Evolutionary conservation across 2,888 invertebrate genomes (phyloP), one percentile per base, ranked within the genome.

Genomic region (Lithosia quadra): DNA sequence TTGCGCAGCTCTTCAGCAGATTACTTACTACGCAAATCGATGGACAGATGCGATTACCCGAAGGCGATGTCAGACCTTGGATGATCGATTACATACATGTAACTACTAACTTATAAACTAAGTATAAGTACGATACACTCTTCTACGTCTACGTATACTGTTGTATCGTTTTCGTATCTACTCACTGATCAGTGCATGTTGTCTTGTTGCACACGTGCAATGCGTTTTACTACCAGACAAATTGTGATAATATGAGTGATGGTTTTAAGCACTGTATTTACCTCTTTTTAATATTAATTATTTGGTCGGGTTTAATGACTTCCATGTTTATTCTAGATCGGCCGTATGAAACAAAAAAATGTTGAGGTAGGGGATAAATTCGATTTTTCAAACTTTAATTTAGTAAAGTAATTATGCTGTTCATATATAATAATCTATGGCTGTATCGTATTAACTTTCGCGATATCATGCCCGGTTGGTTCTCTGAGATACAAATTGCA

Each of bases 11-110:
- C 43, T 7, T 43, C 18, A 18, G 22, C 22, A 24, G 33, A 33
- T 0, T 0, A n/a, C 4, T 24, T 28, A 9, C 33, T 33, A 8
- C 21, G 34, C 5, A 21, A 55, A n/a, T 28, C 62, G 61, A 61
- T 39, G 36, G n/a, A 21, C 36, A 24, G 62, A 62, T 62, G n/a
- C 28, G 28, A 22, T 22, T 13, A 33, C 33, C n/a, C 49, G 18
- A 22, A n/a, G 59, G 34, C 28, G 28, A 21, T 59, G 59, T 34
- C 33, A 59, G 59, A 59, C 59, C 34, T 59, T 59, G 59, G 7
- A 28, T 36, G 59, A 59, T 59, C 34, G 36, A 59, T 59, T 59
- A 34, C 59, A 13, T 22, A n/a, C 8, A 58, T 28, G 57, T 28
- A 18, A 13, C 57, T 33, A 28, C 24, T 28, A 21, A 28, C 24